Evolutionary conservation across 2,797 vertebrate species (phyloP).

Genomic region (Chrosomus eos): DNA sequence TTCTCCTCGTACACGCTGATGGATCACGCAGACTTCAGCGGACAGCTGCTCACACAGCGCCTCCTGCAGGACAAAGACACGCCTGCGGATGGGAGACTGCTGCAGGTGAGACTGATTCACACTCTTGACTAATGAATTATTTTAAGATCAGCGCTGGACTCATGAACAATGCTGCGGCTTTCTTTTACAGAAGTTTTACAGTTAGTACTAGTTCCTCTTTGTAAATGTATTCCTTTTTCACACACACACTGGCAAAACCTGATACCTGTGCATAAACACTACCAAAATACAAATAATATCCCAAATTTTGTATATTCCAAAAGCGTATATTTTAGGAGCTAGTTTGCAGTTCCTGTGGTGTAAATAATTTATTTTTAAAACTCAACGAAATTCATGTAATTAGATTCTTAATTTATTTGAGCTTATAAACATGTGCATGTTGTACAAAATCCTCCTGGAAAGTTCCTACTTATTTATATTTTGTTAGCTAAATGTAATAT

Average conservation of each 20-base stretch:
- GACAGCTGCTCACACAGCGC: slow-evolving; percentile 82
- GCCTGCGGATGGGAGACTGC: slow-evolving; percentile 22
- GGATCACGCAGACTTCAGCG: slow-evolving; percentile 88
- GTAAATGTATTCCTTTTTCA: neutral
- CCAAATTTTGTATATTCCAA: too few species aligned
- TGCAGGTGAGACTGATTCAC: slow-evolving; percentile 52
- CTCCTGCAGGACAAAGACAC: slow-evolving; percentile 72
- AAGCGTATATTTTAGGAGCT: neutral
- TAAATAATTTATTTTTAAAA: neutral
- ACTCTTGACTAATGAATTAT: neutral
- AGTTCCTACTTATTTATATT: neutral
- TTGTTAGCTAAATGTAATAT: neutral
- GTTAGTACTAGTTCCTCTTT: neutral
- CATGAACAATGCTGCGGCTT: neutral
- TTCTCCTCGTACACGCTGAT: slow-evolving; percentile 94
- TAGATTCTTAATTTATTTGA: neutral
- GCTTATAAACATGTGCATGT: too few species aligned
- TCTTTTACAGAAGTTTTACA: slow-evolving; percentile 51
- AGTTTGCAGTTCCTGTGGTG: neutral
- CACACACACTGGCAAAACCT: neutral
- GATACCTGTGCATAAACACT: neutral
- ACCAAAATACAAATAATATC: neutral
- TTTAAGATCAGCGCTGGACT: neutral
- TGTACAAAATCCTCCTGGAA: neutral
- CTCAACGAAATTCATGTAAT: neutral